Evolutionary conservation across 2,888 invertebrate genomes (phyloP).

Genomic region (Cryptosula pallasiana): DNA sequence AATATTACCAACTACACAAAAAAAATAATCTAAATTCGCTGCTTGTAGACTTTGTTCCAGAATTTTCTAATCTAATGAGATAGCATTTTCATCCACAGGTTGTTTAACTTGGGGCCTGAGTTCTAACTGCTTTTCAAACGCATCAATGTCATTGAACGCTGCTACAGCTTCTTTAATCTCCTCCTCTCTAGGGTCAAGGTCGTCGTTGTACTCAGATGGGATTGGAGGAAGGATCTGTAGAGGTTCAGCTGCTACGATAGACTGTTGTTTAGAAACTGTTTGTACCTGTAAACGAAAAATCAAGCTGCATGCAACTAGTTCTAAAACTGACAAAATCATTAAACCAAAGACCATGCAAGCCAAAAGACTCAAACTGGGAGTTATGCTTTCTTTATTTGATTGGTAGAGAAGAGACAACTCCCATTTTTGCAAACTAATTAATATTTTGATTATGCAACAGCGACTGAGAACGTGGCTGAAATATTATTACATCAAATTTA

Average conservation of each 20-base stretch:
- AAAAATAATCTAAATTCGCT: too few species aligned
- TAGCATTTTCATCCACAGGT: constrained; percentile 7
- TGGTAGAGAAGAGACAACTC: too few species aligned
- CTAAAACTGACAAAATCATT: too few species aligned
- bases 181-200: constrained; percentile 12
- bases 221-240: constrained; percentile 12
- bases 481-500: too few species aligned
- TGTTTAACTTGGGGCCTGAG: neutral
- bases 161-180: neutral
- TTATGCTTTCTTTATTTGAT: too few species aligned
- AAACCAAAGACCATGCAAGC: too few species aligned
- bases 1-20: neutral
- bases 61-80: neutral
- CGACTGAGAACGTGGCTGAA: too few species aligned
- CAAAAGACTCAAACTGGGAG: too few species aligned
- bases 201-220: constrained; percentile 14
- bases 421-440: too few species aligned
- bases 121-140: constrained; percentile 4
- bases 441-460: too few species aligned
- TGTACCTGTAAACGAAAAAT: constrained; percentile 14
- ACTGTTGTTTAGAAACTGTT: neutral
- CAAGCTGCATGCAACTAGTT: too few species aligned
- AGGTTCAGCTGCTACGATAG: neutral
- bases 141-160: neutral
- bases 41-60: too few species aligned